Conservation (phyloP, 2,888 invertebrate genomes). For the Aelia acuminata region DNA sequence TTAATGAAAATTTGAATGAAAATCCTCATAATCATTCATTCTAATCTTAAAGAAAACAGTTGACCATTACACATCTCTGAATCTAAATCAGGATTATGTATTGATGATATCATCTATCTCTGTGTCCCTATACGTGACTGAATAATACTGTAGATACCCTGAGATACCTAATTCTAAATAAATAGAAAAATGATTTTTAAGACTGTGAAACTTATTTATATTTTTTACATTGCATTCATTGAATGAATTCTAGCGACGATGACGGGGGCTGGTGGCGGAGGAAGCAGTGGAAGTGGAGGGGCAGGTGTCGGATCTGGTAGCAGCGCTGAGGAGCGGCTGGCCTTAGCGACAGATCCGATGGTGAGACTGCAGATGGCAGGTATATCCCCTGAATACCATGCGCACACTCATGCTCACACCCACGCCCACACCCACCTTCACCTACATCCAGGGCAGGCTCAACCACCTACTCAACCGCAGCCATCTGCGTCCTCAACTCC, state of each 20-base stretch:
- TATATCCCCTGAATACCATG: conserved; percentile 89
- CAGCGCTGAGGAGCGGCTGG: conserved; percentile 81
- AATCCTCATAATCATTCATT: too few relatives aligned
- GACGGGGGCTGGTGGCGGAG: conserved; percentile 67
- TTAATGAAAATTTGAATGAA: too few relatives aligned
- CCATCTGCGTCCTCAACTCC: conserved; percentile 67
- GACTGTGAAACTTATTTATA: neutral
- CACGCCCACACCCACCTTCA: conserved; percentile 93
- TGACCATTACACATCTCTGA: too few relatives aligned
- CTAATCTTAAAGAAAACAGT: too few relatives aligned
- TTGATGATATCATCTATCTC: too few relatives aligned
- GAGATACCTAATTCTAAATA: too few relatives aligned
- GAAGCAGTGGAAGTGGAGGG: conserved; percentile 62
- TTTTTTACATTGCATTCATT: neutral
- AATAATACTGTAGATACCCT: too few relatives aligned
- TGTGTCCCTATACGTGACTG: too few relatives aligned
- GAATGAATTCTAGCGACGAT: conserved; percentile 67
- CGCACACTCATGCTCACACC: conserved; percentile 92
- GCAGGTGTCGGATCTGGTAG: conserved; percentile 69
- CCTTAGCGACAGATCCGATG: conserved; percentile 92
- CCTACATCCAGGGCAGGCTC: conserved; percentile 82
- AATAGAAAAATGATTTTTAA: neutral
- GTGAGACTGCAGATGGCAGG: conserved; percentile 94
- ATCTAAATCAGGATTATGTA: too few relatives aligned
- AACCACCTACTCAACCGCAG: conserved; percentile 74